Evolutionary conservation across 2,888 invertebrate species (phyloP), one percentile per base, ranked within the genome.

Genomic region (Cerceris rybyensis): DNA sequence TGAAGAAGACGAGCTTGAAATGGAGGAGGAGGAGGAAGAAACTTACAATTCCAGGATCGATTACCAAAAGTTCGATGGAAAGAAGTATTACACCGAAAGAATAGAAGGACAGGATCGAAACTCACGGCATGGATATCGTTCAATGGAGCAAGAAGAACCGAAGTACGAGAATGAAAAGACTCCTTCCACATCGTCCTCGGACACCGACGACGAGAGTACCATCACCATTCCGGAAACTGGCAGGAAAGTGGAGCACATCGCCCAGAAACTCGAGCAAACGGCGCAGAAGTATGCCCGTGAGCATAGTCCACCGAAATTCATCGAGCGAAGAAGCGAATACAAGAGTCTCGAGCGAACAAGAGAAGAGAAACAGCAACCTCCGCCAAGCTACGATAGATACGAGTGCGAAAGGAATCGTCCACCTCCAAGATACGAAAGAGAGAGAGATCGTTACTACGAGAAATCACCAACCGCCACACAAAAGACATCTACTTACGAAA

Each of bases 231-330:
- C 92, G 1, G 91, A 92, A 61, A 88, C 86, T 0, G 91, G 91
- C 0, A 83, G 92, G 6, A 92, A 92, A 50, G 92, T 92, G 11
- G 92, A 92, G 68, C 92, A 92, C 55, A 92, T 92, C 9, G 89
- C 92, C 0, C 92, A 92, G 78, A 92, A 92, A 69, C 82, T 92
- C 7, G 92, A 92, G 70, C 92, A 92, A 72, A 92, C 92, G 0
- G 92, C 92, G 0, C 92, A 92, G 69, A 92, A 92, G 65, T 92
- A 92, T 67, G 92, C 92, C 0, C 82, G 91, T 5, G 92, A 92
- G 64, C 90, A 92, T 63, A 92, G 92, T 55, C 92, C 92, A 0
- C 91, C 92, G 6, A 92, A 92, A 66, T 91, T 90, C 71, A 85
- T 89, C 0, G 92, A 92, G n/a, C 83, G 91, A 4, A 84, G 91